phyloP scores from a whole-genome alignment of 2,113 vertebrate genomes.

The Dasyornis broadbenti region DNA sequence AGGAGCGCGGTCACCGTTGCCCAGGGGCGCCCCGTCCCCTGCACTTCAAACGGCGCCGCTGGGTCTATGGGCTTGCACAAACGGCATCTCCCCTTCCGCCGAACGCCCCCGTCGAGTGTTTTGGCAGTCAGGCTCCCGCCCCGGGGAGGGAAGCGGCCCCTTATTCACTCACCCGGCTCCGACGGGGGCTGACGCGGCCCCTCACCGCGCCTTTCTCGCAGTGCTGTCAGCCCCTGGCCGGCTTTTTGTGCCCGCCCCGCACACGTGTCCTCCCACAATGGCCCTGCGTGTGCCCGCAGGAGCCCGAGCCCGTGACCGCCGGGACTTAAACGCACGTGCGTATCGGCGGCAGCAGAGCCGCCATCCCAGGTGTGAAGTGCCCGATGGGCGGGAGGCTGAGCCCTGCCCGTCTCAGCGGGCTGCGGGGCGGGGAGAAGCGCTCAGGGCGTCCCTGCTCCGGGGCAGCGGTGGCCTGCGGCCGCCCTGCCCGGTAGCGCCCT shows the following conservation, averaged over 20 bases:
- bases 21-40: neutral
- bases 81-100: rapidly evolving
- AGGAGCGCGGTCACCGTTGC: neutral
- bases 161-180: neutral
- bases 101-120: rapidly evolving
- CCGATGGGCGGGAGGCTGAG: rapidly evolving
- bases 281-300: conserved; percentile 73
- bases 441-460: neutral
- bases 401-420: neutral
- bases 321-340: neutral
- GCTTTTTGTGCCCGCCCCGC: neutral
- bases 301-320: conserved; percentile 22
- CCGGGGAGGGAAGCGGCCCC: neutral
- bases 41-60: rapidly evolving
- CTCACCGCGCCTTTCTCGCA: neutral
- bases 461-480: neutral
- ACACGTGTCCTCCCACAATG: conserved; percentile 51
- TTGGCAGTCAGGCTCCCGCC: neutral
- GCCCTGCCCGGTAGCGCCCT: neutral
- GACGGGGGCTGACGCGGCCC: neutral
- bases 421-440: neutral
- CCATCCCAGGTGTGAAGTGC: neutral
- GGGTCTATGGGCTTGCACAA: neutral
- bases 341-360: neutral
- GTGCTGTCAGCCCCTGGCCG: neutral